These are phyloP conservation scores for Pipistrellus pygmaeus DNA, from an alignment of 2,797 vertebrate species.

Conservation along the genomic window DNA sequence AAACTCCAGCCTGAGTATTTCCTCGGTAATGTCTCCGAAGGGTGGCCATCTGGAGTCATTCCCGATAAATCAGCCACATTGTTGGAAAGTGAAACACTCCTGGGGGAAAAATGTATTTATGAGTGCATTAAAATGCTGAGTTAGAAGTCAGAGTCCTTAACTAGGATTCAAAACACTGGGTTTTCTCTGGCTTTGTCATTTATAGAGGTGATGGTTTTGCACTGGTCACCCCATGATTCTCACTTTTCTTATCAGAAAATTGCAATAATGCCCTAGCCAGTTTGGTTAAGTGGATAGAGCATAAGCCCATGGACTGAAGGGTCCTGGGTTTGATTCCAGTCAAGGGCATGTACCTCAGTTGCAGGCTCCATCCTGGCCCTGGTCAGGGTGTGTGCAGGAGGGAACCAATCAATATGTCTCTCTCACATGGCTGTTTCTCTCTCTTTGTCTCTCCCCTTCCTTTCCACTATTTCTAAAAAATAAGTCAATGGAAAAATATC, in stretches of 20 bases:
- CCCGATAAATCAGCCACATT: neutral
- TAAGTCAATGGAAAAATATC: neutral
- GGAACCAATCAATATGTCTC: neutral
- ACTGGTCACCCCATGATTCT: neutral
- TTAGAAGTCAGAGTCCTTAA: neutral
- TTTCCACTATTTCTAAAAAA: neutral
- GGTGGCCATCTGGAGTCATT: neutral
- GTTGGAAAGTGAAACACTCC: neutral
- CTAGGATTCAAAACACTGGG: neutral
- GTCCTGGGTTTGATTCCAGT: neutral
- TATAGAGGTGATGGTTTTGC: neutral
- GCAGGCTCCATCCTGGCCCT: neutral
- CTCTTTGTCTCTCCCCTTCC: neutral
- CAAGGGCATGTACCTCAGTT: neutral
- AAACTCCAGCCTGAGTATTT: neutral
- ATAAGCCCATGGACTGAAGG: neutral
- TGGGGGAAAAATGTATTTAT: neutral
- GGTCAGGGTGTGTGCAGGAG: neutral
- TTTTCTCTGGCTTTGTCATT: neutral
- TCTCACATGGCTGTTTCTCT: neutral
- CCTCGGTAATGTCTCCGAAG: neutral
- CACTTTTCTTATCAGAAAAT: conserved; percentile 8
- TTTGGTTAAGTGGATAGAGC: neutral
- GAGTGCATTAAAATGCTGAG: neutral
- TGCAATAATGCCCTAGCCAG: neutral